Conservation (phyloP, 35 echinoderm and acorn worm species). For the Apostichopus californicus region DNA sequence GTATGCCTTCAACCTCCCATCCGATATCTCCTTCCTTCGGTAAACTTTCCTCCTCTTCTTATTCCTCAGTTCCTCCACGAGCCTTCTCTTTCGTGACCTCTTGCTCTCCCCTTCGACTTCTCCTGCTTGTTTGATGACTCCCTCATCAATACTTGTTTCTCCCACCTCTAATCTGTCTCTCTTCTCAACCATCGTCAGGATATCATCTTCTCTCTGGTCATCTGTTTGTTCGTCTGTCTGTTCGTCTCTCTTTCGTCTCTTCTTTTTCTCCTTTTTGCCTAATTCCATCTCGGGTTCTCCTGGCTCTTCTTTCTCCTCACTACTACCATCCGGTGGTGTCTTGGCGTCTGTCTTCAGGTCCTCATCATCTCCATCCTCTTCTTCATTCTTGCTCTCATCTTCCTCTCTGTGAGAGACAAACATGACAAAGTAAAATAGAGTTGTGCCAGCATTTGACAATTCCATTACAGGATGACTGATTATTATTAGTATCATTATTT, state of each 20-base stretch:
- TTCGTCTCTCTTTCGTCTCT: slow-evolving; percentile 16
- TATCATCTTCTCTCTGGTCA: not conserved
- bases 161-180: not conserved
- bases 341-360: not conserved
- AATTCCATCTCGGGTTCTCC: not conserved
- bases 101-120: not conserved
- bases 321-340: not conserved
- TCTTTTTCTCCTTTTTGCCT: not conserved
- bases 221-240: slow-evolving; percentile 26
- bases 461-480: no score
- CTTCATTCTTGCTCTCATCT: slow-evolving; percentile 18
- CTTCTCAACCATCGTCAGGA: not conserved
- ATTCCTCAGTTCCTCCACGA: slow-evolving; percentile 15
- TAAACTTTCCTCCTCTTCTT: slow-evolving; percentile 16
- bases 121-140: not conserved
- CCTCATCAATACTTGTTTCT: not conserved
- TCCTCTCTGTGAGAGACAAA: slow-evolving; percentile 17
- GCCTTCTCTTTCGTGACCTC: slow-evolving; percentile 7
- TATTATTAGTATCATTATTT: no score
- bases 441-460: no score
- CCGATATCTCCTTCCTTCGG: slow-evolving; percentile 51
- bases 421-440: no score
- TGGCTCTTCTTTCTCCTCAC: slow-evolving; percentile 22
- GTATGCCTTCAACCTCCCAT: slow-evolving; percentile 83
- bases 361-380: slow-evolving; percentile 33